Percentiles rank a stretch among this genome's conserved stretches.
phyloP scores from a whole-genome alignment of 2,888 invertebrate genomes.

The Eilema depressum region DNA sequence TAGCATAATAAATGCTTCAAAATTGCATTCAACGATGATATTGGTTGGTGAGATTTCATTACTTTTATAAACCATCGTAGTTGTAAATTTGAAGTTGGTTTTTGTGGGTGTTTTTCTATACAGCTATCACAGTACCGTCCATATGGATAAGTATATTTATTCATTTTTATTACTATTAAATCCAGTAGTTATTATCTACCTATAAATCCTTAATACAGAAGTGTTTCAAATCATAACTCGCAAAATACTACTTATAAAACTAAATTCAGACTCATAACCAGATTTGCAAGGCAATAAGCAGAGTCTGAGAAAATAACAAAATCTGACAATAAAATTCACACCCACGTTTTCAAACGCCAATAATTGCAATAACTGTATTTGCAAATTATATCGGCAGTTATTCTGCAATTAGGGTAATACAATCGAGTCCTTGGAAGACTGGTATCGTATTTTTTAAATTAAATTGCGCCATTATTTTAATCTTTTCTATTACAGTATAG shows the following conservation, averaged over 20 bases:
- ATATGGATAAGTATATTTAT: too few species aligned
- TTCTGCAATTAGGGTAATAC: background rate
- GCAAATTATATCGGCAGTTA: background rate
- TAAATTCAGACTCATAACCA: background rate
- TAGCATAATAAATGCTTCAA: too few species aligned
- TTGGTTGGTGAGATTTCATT: too few species aligned
- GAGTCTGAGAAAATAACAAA: background rate
- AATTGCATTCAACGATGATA: too few species aligned
- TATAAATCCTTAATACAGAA: background rate
- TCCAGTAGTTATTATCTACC: background rate
- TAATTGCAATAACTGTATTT: slow-evolving; percentile 2
- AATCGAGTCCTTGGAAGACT: background rate
- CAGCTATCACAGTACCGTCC: too few species aligned
- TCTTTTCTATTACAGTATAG: background rate
- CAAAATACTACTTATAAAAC: background rate
- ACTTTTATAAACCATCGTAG: too few species aligned
- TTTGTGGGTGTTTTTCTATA: too few species aligned
- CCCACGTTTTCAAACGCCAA: background rate
- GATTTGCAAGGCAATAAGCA: background rate
- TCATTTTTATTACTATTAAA: too few species aligned
- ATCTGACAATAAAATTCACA: background rate
- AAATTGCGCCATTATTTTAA: background rate
- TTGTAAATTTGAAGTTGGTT: too few species aligned
- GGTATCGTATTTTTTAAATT: background rate
- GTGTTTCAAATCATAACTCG: background rate